Base-by-base conservation (phyloP, 2,888 invertebrate genomes). In the Caenorhabditis japonica region DNA sequence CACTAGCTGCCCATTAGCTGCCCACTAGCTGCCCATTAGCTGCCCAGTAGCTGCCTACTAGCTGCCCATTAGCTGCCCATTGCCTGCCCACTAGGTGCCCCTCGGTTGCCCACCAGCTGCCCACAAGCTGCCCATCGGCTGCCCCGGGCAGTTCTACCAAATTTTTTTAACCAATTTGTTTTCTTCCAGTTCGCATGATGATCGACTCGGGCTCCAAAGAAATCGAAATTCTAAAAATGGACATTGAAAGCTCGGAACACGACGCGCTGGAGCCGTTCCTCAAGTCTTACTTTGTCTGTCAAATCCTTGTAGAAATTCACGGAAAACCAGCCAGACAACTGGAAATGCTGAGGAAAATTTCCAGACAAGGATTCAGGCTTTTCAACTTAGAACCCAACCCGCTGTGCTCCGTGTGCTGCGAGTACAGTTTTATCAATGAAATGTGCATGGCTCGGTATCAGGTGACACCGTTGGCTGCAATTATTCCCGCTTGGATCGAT, bases 221-320 rank as follows among this genome's bases (percentile, higher is more conserved):
- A 33, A 41, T 60, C 21, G 74, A 74, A 36, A 69, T 74, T 27
- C 46, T 74, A 15, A 74, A 74, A 52, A 74, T 74, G 13, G 74
- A 74, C 33, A 68, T 68, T 15, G 74, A 74, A 46, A 59, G 74
- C 23, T 41, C 61, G 5, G 74, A 74, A 39, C 58, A 68, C 21
- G 43, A 51, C 2, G 58, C 58, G 15, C n/a, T 74, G 60, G 62
- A 52, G 13, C 55, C 61, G 2, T 74, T 74, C 21, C 41, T 74
- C 27, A 52, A 59, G 10, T 23, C 39, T 3, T 68, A 69, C 47
- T 68, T 61, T 13, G 60, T 61, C 0, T 53, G 68, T 51, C 68
- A 75, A 38, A 66, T 75, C 13, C 41, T 75, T 15, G 46, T 75
- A 17, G 75, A 75, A 46, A 56, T 75, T n/a, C 75, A 75, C 33